Evolutionary conservation across 2,113 vertebrate genomes (phyloP).

Genomic region (Sakesphorus luctuosus): DNA sequence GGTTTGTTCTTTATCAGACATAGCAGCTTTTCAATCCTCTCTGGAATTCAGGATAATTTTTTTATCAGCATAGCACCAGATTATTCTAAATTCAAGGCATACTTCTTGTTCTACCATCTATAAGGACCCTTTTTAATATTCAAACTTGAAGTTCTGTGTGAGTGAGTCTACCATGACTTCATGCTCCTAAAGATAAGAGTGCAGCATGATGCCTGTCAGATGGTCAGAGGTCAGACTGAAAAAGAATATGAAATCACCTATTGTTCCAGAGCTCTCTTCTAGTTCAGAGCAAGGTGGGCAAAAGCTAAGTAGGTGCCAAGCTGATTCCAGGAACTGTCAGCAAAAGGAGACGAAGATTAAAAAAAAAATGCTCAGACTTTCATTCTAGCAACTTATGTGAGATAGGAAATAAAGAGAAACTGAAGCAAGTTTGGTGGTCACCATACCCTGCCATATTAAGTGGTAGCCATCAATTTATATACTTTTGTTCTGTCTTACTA

Average conservation of each 20-base stretch:
- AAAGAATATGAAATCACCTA: slow-evolving; percentile 23
- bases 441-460: neutral
- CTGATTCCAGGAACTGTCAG: slow-evolving; percentile 2
- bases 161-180: slow-evolving; percentile 15
- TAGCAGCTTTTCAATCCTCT: neutral
- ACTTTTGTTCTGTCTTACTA: neutral
- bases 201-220: neutral
- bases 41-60: neutral
- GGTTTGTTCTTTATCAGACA: neutral
- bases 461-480: neutral
- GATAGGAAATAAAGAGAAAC: neutral
- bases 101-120: slow-evolving; percentile 25
- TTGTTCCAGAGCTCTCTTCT: slow-evolving; percentile 20
- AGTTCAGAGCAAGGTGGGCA: neutral
- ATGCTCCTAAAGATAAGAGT: slow-evolving; percentile 14
- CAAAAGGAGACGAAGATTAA: neutral
- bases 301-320: neutral
- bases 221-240: slow-evolving; percentile 18
- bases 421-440: neutral
- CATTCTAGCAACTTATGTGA: neutral
- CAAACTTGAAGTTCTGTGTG: neutral
- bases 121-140: slow-evolving; percentile 25
- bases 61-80: neutral
- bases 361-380: neutral
- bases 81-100: slow-evolving; percentile 35